phyloP scores from a whole-genome alignment of 2,113 vertebrate species.

The Vidua macroura region DNA sequence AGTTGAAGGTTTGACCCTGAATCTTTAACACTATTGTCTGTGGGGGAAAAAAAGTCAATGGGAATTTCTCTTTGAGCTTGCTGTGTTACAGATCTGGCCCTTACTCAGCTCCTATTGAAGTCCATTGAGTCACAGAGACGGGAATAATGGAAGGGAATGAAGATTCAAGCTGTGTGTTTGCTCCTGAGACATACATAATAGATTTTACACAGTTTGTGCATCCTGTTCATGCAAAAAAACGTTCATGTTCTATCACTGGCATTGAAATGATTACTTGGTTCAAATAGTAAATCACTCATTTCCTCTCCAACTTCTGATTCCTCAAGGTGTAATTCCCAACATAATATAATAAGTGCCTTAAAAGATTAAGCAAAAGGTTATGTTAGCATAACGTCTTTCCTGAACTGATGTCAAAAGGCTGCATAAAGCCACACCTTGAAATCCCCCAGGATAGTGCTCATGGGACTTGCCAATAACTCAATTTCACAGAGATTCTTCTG shows the following conservation, averaged over 20 bases:
- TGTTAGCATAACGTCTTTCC: neutral
- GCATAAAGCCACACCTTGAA: neutral
- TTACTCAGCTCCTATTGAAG: neutral
- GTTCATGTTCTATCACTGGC: neutral
- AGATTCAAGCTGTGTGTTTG: neutral
- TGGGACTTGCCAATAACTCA: neutral
- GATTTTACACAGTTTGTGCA: neutral
- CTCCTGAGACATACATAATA: neutral
- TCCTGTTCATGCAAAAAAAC: neutral
- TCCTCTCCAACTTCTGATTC: neutral
- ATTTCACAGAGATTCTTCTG: neutral
- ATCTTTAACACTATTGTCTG: conserved; percentile 7
- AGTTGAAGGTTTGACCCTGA: conserved; percentile 18
- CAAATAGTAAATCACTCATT: neutral
- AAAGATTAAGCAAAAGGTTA: neutral
- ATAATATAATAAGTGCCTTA: neutral
- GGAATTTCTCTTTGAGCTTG: conserved; percentile 4
- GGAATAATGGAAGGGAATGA: neutral
- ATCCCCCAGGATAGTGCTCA: neutral
- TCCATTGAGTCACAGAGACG: neutral
- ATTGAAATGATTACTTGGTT: neutral
- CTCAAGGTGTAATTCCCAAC: neutral
- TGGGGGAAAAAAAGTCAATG: neutral
- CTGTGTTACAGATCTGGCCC: neutral
- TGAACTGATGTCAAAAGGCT: neutral